phyloP scores from a whole-genome alignment of 2,888 invertebrate genomes.

The Troides oblongomaculatus region DNA sequence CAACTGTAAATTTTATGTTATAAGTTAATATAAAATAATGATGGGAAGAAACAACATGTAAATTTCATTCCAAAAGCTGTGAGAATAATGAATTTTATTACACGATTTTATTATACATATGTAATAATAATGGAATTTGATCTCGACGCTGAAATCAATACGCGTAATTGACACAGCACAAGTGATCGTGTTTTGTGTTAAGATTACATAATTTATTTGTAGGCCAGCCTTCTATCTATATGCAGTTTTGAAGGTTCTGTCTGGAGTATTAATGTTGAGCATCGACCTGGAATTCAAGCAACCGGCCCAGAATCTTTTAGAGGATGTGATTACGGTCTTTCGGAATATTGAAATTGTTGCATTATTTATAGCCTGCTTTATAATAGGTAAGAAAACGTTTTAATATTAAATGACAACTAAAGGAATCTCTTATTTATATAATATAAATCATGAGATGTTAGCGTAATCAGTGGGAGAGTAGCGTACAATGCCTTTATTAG shows the following conservation, averaged over 20 bases:
- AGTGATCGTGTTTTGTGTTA: not conserved
- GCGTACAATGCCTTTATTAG: not conserved
- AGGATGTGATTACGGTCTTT: slow-evolving; percentile 84
- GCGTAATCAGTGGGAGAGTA: not conserved
- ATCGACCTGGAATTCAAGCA: slow-evolving; percentile 88
- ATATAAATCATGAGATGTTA: not conserved
- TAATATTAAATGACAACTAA: not conserved
- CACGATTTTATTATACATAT: not conserved
- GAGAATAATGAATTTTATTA: not conserved
- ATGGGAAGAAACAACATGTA: not conserved
- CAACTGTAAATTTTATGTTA: not conserved
- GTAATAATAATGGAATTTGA: not conserved
- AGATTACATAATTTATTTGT: slow-evolving; percentile 33
- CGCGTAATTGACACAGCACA: not conserved
- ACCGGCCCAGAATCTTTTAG: slow-evolving; percentile 84
- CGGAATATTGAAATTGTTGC: slow-evolving; percentile 85
- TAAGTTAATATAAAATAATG: not conserved
- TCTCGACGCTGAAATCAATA: not conserved
- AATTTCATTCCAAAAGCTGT: not conserved
- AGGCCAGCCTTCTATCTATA: slow-evolving; percentile 90
- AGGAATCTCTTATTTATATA: not conserved
- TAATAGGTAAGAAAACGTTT: slow-evolving; percentile 80
- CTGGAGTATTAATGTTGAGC: slow-evolving; percentile 84
- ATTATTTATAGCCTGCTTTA: slow-evolving; percentile 85
- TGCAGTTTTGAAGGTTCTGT: slow-evolving; percentile 83